Evolutionary conservation across 2,888 invertebrate genomes (phyloP).

Genomic region (Isotomurus palustris): DNA sequence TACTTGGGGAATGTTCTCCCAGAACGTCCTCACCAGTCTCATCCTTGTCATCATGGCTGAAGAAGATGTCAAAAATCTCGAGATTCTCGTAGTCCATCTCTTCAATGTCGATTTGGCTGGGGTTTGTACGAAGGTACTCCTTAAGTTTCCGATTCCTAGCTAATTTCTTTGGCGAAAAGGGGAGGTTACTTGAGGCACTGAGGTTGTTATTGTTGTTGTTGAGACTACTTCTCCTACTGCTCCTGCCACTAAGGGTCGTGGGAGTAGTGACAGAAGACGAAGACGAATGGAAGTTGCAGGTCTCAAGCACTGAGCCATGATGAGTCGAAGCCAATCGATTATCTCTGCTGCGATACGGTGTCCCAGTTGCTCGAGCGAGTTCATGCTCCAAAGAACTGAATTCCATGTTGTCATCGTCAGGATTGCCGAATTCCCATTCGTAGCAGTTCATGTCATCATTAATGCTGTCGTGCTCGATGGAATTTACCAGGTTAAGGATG

Average conservation of each 20-base stretch:
- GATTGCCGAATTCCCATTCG: slow-evolving; percentile 18
- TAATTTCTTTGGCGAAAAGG: background rate
- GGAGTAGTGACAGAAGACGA: too few relatives aligned
- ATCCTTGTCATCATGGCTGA: slow-evolving; percentile 25
- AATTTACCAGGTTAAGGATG: slow-evolving; percentile 40
- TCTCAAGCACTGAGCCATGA: too few relatives aligned
- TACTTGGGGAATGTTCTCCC: background rate
- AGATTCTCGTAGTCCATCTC: slow-evolving; percentile 33
- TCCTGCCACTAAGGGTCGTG: slow-evolving; percentile 3
- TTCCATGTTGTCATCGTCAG: slow-evolving; percentile 35
- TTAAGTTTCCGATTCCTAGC: background rate
- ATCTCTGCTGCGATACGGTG: slow-evolving; percentile 15
- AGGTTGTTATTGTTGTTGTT: background rate
- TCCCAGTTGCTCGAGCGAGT: slow-evolving; percentile 41
- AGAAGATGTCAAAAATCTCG: slow-evolving; percentile 36
- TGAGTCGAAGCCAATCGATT: slow-evolving; percentile 3
- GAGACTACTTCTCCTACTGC: slow-evolving; percentile 2
- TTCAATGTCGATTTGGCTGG: slow-evolving; percentile 16
- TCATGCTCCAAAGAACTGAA: slow-evolving; percentile 37
- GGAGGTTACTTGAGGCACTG: background rate
- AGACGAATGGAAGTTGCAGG: too few relatives aligned
- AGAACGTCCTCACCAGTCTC: slow-evolving; percentile 17
- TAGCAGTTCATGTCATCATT: slow-evolving; percentile 22
- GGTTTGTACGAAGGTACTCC: slow-evolving; percentile 6
- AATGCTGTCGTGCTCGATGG: slow-evolving; percentile 37